Conservation (phyloP, 2,888 invertebrate genomes). For the Xylota segnis region DNA sequence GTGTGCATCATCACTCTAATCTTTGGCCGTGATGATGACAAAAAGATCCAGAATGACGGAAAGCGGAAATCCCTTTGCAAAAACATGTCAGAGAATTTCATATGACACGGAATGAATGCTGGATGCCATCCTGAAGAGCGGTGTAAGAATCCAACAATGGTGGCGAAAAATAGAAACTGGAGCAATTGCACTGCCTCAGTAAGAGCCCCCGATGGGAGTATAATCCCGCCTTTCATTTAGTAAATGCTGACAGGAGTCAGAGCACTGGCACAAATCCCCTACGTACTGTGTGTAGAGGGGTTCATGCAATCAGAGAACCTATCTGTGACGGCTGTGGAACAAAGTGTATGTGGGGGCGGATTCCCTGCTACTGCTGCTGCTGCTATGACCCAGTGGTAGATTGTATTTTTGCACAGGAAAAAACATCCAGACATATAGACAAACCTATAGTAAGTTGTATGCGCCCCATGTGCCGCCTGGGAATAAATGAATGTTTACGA, state of each 20-base stretch:
- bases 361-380: slow-evolving; percentile 1
- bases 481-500: slow-evolving; percentile 72
- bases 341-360: slow-evolving; percentile 41
- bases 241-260: slow-evolving; percentile 77
- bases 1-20: slow-evolving; percentile 68
- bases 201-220: slow-evolving; percentile 55
- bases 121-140: slow-evolving; percentile 66
- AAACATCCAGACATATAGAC: slow-evolving; percentile 16
- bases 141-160: slow-evolving; percentile 65
- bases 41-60: slow-evolving; percentile 62
- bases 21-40: slow-evolving; percentile 60
- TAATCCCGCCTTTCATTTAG: slow-evolving; percentile 76
- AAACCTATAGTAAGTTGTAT: background rate
- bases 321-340: slow-evolving; percentile 58
- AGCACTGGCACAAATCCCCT: slow-evolving; percentile 74
- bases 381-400: slow-evolving; percentile 48
- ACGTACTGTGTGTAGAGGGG: slow-evolving; percentile 45
- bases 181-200: slow-evolving; percentile 72
- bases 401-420: slow-evolving; percentile 55
- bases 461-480: slow-evolving; percentile 39
- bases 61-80: slow-evolving; percentile 74
- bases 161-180: slow-evolving; percentile 71
- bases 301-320: slow-evolving; percentile 71
- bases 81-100: slow-evolving; percentile 74
- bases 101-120: slow-evolving; percentile 73